These are phyloP conservation scores for Theonella swinhoei DNA, from an alignment of 37 sponge, comb jelly and placozoan genomes.

Conservation along the genomic window DNA sequence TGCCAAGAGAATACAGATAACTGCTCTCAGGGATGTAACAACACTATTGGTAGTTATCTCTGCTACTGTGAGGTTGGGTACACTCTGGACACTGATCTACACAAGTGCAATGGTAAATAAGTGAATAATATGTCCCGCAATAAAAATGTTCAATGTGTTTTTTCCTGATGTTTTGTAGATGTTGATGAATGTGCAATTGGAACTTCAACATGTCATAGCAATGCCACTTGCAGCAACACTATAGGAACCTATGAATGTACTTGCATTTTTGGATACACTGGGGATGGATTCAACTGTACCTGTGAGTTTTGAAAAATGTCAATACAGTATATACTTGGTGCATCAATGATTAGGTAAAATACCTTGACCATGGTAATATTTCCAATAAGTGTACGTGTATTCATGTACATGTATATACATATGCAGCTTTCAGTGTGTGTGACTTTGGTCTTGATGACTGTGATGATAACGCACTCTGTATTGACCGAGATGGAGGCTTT, in stretches of 20 bases:
- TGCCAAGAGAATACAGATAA: conserved; percentile 15
- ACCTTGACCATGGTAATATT: too few species aligned
- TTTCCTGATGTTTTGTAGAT: conserved; percentile 21
- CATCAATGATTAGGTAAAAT: too few species aligned
- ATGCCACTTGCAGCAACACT: conserved; percentile 28
- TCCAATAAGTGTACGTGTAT: too few species aligned
- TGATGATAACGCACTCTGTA: conserved; percentile 15
- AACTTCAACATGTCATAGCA: not conserved
- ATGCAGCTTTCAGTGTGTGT: too few species aligned
- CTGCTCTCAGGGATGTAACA: conserved; percentile 23
- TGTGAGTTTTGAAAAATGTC: too few species aligned
- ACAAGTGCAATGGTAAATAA: conserved; percentile 11
- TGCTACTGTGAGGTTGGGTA: conserved; percentile 28
- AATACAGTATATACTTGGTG: too few species aligned
- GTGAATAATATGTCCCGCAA: conserved; percentile 22
- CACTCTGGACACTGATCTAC: conserved; percentile 5
- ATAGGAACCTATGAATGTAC: conserved; percentile 26
- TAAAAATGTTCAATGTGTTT: not conserved
- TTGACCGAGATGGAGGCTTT: not conserved
- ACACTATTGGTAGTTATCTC: conserved; percentile 22
- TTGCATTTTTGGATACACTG: conserved; percentile 19
- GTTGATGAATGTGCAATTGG: conserved; percentile 14
- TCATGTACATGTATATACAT: too few species aligned
- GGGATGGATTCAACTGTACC: conserved; percentile 1
- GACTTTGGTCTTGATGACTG: too few species aligned